Evolutionary conservation across 1,140 invertebrate species (phyloP).

Genomic region (Ceratosolen solmsi): DNA sequence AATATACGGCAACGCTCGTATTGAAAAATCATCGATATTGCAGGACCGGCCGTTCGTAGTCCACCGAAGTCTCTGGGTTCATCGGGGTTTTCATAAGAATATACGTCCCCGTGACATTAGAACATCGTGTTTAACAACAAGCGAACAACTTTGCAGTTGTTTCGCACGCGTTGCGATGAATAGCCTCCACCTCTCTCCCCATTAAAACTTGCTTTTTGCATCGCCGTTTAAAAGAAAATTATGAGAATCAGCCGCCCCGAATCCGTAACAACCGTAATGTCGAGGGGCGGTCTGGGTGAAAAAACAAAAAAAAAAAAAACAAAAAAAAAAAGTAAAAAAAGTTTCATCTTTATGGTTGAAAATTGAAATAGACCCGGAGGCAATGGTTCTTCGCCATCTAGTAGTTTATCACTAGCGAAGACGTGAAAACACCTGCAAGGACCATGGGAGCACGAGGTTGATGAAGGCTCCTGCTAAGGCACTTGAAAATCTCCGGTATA

Average conservation of each 20-base stretch:
- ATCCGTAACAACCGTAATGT: neutral
- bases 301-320: too few species aligned
- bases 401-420: slow-evolving; percentile 15
- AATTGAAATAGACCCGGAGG: slow-evolving; percentile 12
- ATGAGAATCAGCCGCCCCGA: neutral
- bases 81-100: too few species aligned
- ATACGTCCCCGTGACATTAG: too few species aligned
- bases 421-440: slow-evolving; percentile 25
- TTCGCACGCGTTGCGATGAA: neutral
- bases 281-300: too few species aligned
- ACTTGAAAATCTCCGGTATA: neutral
- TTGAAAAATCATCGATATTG: too few species aligned
- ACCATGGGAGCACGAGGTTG: neutral
- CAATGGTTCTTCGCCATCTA: neutral
- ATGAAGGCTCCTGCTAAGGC: neutral
- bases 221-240: neutral
- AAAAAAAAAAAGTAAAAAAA: too few species aligned
- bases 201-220: neutral
- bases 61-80: too few species aligned
- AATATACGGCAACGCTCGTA: too few species aligned
- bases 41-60: too few species aligned
- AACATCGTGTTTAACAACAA: neutral
- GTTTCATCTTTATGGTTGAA: neutral
- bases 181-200: too few species aligned
- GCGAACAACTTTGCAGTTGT: neutral